Conservation (phyloP, 35 echinoderm and acorn worm genomes). For the Chiridota heheva region DNA sequence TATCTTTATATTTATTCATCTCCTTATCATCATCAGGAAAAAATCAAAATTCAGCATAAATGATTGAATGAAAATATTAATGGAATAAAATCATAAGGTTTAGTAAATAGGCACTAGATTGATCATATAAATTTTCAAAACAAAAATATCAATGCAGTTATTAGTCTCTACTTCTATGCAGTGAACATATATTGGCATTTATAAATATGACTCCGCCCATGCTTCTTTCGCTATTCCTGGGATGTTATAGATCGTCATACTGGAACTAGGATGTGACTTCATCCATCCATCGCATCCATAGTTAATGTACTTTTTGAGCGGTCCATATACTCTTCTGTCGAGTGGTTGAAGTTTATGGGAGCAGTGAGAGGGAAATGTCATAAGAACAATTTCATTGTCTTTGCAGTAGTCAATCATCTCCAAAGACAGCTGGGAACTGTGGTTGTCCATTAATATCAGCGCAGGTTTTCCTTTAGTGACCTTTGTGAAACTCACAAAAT, state of each 20-base stretch:
- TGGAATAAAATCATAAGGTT: too few species aligned
- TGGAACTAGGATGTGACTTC: slow-evolving; percentile 1
- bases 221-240: slow-evolving; percentile 2
- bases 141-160: too few species aligned
- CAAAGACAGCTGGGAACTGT: slow-evolving; percentile 27
- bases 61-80: too few species aligned
- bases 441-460: slow-evolving; percentile 34
- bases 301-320: slow-evolving; percentile 42
- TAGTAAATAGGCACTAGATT: too few species aligned
- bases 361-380: slow-evolving; percentile 27
- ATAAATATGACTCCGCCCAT: too few species aligned
- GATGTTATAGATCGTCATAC: slow-evolving; percentile 45
- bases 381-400: slow-evolving; percentile 33
- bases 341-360: slow-evolving; percentile 43
- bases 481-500: slow-evolving; percentile 22
- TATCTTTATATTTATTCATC: too few species aligned
- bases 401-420: slow-evolving; percentile 18
- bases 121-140: too few species aligned
- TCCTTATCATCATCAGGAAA: too few species aligned
- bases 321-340: slow-evolving; percentile 45
- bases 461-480: slow-evolving; percentile 16
- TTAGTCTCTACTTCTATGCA: too few species aligned
- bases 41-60: too few species aligned
- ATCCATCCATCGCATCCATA: slow-evolving; percentile 13
- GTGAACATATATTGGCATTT: too few species aligned